Conservation (phyloP, 2,113 vertebrate species). For the Eurypyga helias region DNA sequence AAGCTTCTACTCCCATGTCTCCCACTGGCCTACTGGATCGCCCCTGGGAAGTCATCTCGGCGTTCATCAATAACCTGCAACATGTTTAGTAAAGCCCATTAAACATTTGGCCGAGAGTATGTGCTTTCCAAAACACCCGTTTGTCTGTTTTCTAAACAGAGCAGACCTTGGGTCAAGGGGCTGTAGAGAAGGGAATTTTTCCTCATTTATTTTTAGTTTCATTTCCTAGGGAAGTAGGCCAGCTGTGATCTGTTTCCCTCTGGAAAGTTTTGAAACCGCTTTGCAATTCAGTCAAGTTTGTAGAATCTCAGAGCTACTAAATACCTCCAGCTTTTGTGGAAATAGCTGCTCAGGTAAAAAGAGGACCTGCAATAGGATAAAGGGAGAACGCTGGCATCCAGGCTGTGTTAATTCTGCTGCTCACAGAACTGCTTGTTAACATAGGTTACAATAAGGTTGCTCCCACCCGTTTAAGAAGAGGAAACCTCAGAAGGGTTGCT, state of each 20-base stretch:
- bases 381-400: not conserved
- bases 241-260: not conserved
- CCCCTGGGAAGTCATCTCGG: not conserved
- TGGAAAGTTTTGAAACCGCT: not conserved
- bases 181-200: not conserved
- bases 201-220: constrained; percentile 22
- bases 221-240: constrained; percentile 25
- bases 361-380: not conserved
- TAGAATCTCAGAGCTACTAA: not conserved
- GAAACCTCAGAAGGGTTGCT: not conserved
- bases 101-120: not conserved
- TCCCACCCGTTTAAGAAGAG: not conserved
- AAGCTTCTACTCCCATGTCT: not conserved
- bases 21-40: not conserved
- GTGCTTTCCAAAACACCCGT: not conserved
- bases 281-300: not conserved
- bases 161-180: not conserved
- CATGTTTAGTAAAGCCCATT: not conserved
- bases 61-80: not conserved
- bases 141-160: not conserved
- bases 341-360: not conserved
- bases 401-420: not conserved
- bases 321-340: not conserved
- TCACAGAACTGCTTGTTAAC: not conserved
- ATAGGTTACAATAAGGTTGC: not conserved